phyloP scores from a whole-genome alignment of 37 sponge, comb jelly and placozoan species.

The Tethya wilhelma region DNA sequence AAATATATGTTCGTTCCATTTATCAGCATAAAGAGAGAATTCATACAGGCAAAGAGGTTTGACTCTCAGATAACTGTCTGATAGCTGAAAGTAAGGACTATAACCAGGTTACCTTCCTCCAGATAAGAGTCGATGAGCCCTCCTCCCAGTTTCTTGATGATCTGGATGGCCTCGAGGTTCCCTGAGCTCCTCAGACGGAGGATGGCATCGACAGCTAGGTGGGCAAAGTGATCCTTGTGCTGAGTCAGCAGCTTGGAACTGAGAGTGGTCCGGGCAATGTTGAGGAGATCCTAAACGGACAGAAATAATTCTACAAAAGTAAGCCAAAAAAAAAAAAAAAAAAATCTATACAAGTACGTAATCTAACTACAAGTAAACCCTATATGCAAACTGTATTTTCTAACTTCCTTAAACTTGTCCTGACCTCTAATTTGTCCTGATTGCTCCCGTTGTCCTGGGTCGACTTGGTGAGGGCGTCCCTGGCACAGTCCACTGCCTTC shows the following conservation, averaged over 20 bases:
- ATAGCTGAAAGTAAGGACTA: too few relatives aligned
- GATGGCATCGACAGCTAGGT: constrained; percentile 95
- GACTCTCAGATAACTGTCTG: too few relatives aligned
- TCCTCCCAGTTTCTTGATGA: constrained; percentile 97
- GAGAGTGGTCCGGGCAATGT: constrained; percentile 96
- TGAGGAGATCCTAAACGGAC: constrained; percentile 80
- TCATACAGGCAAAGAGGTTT: too few relatives aligned
- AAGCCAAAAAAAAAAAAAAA: too few relatives aligned
- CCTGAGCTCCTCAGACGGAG: constrained; percentile 82
- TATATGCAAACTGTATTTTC: too few relatives aligned
- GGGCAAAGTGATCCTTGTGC: constrained; percentile 92
- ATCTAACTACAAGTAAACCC: too few relatives aligned
- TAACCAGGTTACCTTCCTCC: constrained; percentile 89
- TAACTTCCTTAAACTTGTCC: constrained; percentile 60
- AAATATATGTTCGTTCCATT: too few relatives aligned
- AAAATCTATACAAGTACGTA: too few relatives aligned
- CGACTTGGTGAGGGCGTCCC: constrained; percentile 75
- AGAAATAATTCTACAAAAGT: background rate
- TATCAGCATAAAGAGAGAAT: too few relatives aligned
- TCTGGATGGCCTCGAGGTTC: constrained; percentile 89
- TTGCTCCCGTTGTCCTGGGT: constrained; percentile 83
- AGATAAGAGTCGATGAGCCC: constrained; percentile 90
- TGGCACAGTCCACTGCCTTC: constrained; percentile 79
- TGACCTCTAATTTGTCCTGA: constrained; percentile 44
- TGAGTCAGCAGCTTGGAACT: constrained; percentile 98